Conservation (phyloP, 2,797 vertebrate species). For the Apogon hyalosoma region DNA sequence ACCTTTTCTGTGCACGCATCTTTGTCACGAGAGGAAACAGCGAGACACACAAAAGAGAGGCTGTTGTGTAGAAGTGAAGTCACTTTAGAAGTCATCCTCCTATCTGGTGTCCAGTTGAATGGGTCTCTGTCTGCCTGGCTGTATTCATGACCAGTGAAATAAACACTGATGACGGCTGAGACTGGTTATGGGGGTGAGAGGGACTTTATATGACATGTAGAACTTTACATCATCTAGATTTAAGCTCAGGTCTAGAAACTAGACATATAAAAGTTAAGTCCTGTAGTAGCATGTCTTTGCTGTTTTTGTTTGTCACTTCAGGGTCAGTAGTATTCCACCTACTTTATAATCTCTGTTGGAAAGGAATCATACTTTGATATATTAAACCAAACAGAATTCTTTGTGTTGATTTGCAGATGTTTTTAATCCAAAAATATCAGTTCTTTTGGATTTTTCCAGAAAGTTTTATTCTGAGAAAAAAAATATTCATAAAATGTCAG, state of each 20-base stretch:
- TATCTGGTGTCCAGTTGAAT: constrained; percentile 55
- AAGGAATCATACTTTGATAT: no score
- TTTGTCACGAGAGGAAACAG: constrained; percentile 13
- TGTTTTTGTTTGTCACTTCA: no score
- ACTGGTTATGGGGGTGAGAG: not conserved
- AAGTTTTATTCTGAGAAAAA: no score
- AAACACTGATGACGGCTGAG: not conserved
- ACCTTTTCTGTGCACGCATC: not conserved
- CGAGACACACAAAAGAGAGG: constrained; percentile 26
- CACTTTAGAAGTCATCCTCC: constrained; percentile 40
- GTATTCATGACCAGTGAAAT: constrained; percentile 30
- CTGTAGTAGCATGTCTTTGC: no score
- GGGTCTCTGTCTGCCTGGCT: constrained; percentile 48
- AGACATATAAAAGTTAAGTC: no score
- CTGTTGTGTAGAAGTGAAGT: constrained; percentile 58
- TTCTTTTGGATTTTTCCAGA: no score
- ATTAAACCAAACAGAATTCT: no score
- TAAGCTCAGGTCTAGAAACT: not conserved
- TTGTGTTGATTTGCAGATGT: no score
- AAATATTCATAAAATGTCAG: no score
- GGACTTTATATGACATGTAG: not conserved
- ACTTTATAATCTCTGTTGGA: no score
- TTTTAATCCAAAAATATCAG: no score
- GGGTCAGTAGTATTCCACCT: no score
- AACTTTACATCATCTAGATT: constrained; percentile 1